A percentile compares a stretch with the other conserved stretches of the same genome.
Evolutionary conservation across 2,797 vertebrate genomes (phyloP).

Genomic region (Scleropages formosus): DNA sequence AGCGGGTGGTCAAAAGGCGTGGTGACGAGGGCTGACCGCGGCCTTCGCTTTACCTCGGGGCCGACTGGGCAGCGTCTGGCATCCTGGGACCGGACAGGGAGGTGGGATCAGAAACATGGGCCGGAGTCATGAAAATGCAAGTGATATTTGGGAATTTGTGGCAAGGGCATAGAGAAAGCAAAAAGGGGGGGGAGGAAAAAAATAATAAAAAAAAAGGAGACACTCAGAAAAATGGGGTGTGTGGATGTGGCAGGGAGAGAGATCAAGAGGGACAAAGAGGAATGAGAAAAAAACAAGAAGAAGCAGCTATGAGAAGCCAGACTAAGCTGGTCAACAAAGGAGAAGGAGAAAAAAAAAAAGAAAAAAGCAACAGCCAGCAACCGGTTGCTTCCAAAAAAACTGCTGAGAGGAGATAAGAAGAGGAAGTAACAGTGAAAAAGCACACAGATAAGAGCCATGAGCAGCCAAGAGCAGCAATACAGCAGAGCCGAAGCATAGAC

Average conservation of each 20-base stretch:
- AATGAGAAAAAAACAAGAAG: conserved; percentile 77
- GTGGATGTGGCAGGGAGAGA: conserved; percentile 69
- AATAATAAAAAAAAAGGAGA: no score
- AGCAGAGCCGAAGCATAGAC: no score
- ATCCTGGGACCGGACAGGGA: conserved; percentile 94
- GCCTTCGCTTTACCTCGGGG: conserved; percentile 95
- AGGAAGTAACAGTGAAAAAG: no score
- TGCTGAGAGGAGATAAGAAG: no score
- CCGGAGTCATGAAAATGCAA: conserved; percentile 69
- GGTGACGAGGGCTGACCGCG: conserved; percentile 77
- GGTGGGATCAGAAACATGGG: conserved; percentile 65
- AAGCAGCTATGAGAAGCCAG: conserved; percentile 76
- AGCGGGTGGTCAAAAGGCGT: conserved; percentile 63
- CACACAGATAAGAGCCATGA: no score
- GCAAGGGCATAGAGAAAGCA: conserved; percentile 31
- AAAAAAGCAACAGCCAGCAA: no score
- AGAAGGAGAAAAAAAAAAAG: conserved; percentile 60
- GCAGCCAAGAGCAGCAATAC: no score
- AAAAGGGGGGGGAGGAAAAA: conserved; percentile 53
- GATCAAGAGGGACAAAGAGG: conserved; percentile 38
- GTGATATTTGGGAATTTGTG: no score
- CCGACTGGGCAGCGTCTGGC: conserved; percentile 99
- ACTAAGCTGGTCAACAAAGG: conserved; percentile 75
- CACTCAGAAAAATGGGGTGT: conserved; percentile 56
- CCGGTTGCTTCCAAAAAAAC: no score